These are phyloP conservation scores for Blastobasis adustella DNA, from an alignment of 2,888 invertebrate species.

Conservation along the genomic window DNA sequence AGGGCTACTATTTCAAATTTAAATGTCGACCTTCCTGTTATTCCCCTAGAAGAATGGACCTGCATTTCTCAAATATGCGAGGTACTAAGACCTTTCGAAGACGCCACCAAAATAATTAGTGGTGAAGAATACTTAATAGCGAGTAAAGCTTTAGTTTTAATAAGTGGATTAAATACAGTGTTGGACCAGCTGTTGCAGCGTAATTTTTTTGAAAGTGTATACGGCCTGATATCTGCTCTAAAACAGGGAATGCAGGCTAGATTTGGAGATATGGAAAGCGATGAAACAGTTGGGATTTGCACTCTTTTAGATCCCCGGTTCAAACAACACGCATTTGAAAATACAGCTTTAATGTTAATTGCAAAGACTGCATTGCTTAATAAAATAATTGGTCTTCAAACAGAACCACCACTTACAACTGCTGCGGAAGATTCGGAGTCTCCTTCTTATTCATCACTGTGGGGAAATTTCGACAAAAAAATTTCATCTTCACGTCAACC, in stretches of 20 bases:
- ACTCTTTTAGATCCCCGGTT: conserved; percentile 11
- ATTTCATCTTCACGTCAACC: background rate
- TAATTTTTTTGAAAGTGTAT: conserved; percentile 3
- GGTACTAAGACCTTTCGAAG: too few species aligned
- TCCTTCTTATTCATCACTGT: too few species aligned
- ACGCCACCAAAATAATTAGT: too few species aligned
- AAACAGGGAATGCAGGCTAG: conserved; percentile 1
- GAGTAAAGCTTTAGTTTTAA: conserved; percentile 4
- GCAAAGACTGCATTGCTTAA: background rate
- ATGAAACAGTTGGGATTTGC: conserved; percentile 5
- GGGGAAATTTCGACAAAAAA: background rate
- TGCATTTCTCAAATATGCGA: too few species aligned
- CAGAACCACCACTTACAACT: background rate
- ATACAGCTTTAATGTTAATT: background rate
- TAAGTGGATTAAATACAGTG: conserved; percentile 2
- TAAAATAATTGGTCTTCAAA: background rate
- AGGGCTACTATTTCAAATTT: conserved; percentile 5
- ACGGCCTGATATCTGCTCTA: background rate
- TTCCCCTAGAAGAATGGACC: conserved; percentile 7
- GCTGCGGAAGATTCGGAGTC: background rate
- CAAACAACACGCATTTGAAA: conserved; percentile 8
- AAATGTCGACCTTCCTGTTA: conserved; percentile 6
- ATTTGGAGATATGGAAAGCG: conserved; percentile 8
- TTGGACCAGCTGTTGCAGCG: background rate
- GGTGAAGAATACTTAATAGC: conserved; percentile 9